Evolutionary conservation across 2,797 vertebrate species (phyloP), one percentile per base, ranked within the genome.

Genomic region (Erethizon dorsatum): DNA sequence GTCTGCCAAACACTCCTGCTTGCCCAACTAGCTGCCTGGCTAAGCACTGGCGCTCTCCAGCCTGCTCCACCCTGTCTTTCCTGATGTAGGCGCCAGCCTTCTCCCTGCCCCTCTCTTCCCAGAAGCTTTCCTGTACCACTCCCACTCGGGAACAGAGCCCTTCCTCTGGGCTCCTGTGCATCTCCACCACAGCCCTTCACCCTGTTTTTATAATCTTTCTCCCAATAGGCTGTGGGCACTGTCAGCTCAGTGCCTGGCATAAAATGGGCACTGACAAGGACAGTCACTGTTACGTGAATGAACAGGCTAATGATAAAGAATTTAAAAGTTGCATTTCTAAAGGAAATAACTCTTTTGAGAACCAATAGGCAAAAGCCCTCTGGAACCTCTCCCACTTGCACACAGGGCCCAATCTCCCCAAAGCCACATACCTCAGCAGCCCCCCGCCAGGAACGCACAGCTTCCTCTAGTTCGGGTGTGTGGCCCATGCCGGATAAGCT

Each of bases 391-490:
- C 24, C 61, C 77, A 61, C 28, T 45, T 73, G 71, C 94, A 82
- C 52, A 50, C 18, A 77, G 80, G 77, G 41, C 31, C 73, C 52
- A 8, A 63, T 24, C 15, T 83, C 63, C 41, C 54, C 31, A 11
- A 61, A 71, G 86, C n/a, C 50, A 57, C 97, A 87, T 99, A 99
- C 99, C 99, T 99, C 99, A 65, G 99, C 99, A 91, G 99, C 99
- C 92, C 99, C 99, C 98, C 99, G 99, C 99, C 99, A 99, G 0
- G 99, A 99, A 84, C 99, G 99, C 45, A 99, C 98, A 67, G 99
- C 99, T 97, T 99, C 99, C 94, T 99, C 99, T 93, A 99, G 98
- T 98, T 99, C 99, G 0, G 98, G 98, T 14, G 99, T 99, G 91
- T 99, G 99, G 69, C 98, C 99, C 20, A 98, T 94, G 83, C 98